These are phyloP conservation scores for Trichechus manatus DNA, from an alignment of 2,113 vertebrate species.

Conservation along the genomic window DNA sequence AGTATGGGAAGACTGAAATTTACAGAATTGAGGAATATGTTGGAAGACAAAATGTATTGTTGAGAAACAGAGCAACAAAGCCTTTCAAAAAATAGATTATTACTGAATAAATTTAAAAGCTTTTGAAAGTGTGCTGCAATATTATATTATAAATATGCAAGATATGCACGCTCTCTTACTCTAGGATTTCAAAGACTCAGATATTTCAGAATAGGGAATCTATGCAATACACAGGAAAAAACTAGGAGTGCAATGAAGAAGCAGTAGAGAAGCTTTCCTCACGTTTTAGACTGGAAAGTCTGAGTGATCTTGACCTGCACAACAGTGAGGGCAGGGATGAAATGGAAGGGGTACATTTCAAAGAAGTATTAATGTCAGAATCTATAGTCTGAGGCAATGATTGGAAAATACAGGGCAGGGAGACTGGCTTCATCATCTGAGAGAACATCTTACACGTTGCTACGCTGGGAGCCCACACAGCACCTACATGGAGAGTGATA, in stretches of 20 bases:
- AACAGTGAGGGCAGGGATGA: not conserved
- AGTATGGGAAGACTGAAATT: not conserved
- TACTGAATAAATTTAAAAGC: constrained; percentile 34
- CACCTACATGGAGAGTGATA: not conserved
- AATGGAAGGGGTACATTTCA: not conserved
- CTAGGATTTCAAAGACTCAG: not conserved
- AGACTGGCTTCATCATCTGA: not conserved
- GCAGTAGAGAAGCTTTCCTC: not conserved
- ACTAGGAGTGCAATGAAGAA: not conserved
- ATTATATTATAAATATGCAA: constrained; percentile 9
- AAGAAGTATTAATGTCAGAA: not conserved
- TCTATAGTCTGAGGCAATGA: not conserved
- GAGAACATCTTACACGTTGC: not conserved
- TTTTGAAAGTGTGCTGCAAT: not conserved
- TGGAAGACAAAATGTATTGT: not conserved
- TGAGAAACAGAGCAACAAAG: not conserved
- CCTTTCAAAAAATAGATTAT: constrained; percentile 19
- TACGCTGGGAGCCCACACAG: not conserved
- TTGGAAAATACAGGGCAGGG: not conserved
- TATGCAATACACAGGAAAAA: not conserved
- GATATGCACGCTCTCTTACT: not conserved
- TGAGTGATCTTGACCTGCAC: not conserved
- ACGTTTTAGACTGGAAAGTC: not conserved
- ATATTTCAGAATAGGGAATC: not conserved
- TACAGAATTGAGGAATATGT: not conserved